Base-by-base conservation (phyloP, 2,797 vertebrate genomes). In the Dipus sagitta region DNA sequence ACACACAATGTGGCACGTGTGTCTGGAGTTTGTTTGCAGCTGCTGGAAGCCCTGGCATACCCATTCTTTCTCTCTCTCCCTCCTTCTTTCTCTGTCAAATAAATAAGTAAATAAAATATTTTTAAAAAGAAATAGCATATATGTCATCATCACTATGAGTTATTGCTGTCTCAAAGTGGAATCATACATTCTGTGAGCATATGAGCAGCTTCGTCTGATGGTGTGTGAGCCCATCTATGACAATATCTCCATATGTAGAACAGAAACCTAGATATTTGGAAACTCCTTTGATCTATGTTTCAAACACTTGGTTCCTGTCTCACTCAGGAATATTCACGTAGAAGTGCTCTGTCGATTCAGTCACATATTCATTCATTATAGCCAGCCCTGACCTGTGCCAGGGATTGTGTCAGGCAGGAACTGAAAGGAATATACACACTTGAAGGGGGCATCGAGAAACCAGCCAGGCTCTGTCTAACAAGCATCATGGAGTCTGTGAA, bases 401-500 rank as follows among this genome's bases (percentile, higher is more conserved):
- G 21, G 15, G 3, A 88, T 14, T 4, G 7, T 8, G 23, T 15
- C 21, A 52, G 65, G 8, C 8, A 84, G 14, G 38, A 28, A 87
- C 80, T 4, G 28, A 84, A 72, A 26, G 12, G 38, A 26, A 62
- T n/a, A 58, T 93, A 93, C 95, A 92, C 94, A 83, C 65, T 24
- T 77, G 83, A 32, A 32, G 52, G 64, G 87, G 42, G 10, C 78
- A 67, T n/a, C 82, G 83, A 78, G 91, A 94, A 92, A 76, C 28
- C 88, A 24, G 60, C 70, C 68, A 38, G 70, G 92, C 81, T 70
- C 93, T 96, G 93, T 86, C 72, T 58, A 42, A 96, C 23, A 97
- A 76, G n/a, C 11, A 84, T 80, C 78, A 77, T 12, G 9, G 5
- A 14, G 47, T 86, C 77, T 76, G 15, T 79, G 82, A 76, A 93